A percentile compares a stretch with the other conserved stretches of the same genome.
These are phyloP conservation scores for Malurus leucopterus DNA, from an alignment of 2,797 vertebrate genomes.

Conservation along the genomic window DNA sequence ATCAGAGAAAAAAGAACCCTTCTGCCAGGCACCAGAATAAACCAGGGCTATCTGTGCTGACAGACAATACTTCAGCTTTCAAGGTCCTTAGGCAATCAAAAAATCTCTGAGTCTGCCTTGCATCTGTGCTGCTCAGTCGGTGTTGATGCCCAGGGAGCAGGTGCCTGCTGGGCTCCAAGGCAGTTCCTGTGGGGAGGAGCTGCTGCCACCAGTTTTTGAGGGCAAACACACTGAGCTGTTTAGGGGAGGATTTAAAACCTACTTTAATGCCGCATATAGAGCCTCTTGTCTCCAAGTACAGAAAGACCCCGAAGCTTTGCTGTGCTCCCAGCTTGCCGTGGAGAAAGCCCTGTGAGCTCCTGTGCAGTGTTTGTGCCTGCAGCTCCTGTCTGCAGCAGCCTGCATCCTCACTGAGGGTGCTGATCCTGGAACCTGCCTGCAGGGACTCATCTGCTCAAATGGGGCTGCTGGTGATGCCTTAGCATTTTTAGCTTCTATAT, in stretches of 20 bases:
- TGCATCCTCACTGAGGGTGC: background rate
- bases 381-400: background rate
- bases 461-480: background rate
- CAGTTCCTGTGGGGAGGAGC: background rate
- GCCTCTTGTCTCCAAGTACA: background rate
- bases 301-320: background rate
- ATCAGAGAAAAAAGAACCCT: background rate
- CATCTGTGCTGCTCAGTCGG: background rate
- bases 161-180: background rate
- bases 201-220: background rate
- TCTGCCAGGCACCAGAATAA: background rate
- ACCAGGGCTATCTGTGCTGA: background rate
- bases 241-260: background rate
- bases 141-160: background rate
- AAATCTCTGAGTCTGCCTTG: background rate
- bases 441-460: background rate
- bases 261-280: background rate
- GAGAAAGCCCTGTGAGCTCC: background rate
- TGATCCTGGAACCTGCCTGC: background rate
- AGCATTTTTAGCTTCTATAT: too few relatives aligned
- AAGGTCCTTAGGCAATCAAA: background rate
- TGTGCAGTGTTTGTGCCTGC: background rate
- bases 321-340: background rate
- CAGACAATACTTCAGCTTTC: background rate
- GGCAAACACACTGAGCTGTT: background rate